phyloP scores from a whole-genome alignment of 2,113 vertebrate genomes.

The Syngnathus typhle region DNA sequence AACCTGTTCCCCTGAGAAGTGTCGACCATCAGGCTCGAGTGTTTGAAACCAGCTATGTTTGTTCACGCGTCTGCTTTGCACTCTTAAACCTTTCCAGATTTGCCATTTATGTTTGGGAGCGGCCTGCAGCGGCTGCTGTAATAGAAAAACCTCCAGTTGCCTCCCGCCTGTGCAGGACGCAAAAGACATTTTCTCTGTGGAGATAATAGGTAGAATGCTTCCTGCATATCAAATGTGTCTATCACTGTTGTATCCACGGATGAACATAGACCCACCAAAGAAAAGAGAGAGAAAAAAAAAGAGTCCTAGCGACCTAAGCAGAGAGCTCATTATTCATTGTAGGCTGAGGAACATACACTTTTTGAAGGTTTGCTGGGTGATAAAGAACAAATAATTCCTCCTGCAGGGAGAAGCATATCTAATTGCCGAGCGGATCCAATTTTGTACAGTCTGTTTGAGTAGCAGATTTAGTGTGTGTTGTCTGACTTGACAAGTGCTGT shows the following conservation, averaged over 20 bases:
- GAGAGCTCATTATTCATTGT: constrained; percentile 14
- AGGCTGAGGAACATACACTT: constrained; percentile 17
- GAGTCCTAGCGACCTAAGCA: constrained; percentile 3
- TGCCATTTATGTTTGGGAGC: constrained; percentile 33
- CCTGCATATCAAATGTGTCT: constrained; percentile 25
- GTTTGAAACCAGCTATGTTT: constrained; percentile 31
- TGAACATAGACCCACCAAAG: constrained; percentile 3
- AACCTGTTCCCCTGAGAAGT: constrained; percentile 1
- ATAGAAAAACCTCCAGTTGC: constrained; percentile 17
- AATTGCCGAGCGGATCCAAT: constrained; percentile 21
- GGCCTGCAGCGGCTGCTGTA: constrained; percentile 16
- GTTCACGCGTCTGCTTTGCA: constrained; percentile 26
- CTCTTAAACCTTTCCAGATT: constrained; percentile 33
- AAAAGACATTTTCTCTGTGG: constrained; percentile 18
- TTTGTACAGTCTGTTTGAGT: constrained; percentile 22
- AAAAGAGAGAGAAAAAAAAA: not conserved
- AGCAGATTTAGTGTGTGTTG: constrained; percentile 12
- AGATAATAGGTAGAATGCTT: constrained; percentile 21
- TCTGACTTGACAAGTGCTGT: constrained; percentile 9
- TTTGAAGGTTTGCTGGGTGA: constrained; percentile 32
- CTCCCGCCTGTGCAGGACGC: constrained; percentile 23
- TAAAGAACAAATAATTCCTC: constrained; percentile 6
- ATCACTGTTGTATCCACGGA: not conserved
- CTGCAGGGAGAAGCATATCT: constrained; percentile 21
- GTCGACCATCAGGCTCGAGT: constrained; percentile 6